phyloP scores from a whole-genome alignment of 2,797 vertebrate species.

The Spondyliosoma cantharus region DNA sequence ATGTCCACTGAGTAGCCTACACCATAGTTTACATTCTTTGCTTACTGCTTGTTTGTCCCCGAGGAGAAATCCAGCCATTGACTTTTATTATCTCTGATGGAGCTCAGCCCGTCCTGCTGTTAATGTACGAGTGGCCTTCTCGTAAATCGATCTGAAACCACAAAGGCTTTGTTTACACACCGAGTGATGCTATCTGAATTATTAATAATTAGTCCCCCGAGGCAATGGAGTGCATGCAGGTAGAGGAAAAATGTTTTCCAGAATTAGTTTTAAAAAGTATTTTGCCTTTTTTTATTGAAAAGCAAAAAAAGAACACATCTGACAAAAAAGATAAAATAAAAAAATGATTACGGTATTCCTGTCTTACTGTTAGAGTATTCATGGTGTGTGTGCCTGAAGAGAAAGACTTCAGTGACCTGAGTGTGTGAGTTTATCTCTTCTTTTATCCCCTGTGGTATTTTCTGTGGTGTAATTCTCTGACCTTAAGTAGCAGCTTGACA shows the following conservation, averaged over 20 bases:
- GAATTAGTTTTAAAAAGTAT: neutral
- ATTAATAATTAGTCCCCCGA: slow-evolving; percentile 54
- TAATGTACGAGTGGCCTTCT: slow-evolving; percentile 48
- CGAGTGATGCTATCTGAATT: slow-evolving; percentile 68
- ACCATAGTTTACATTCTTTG: slow-evolving; percentile 59
- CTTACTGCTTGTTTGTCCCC: slow-evolving; percentile 68
- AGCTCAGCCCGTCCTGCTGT: slow-evolving; percentile 56
- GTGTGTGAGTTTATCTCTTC: neutral
- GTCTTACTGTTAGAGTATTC: neutral
- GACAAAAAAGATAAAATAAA: slow-evolving; percentile 3
- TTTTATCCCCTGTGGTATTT: slow-evolving; percentile 7
- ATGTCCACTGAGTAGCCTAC: slow-evolving; percentile 48
- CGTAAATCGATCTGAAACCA: slow-evolving; percentile 67
- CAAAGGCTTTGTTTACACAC: slow-evolving; percentile 75
- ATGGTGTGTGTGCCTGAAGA: neutral
- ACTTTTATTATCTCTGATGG: slow-evolving; percentile 65
- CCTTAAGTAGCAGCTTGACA: neutral
- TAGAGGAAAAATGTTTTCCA: neutral
- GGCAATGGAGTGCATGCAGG: neutral
- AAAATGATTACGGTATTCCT: neutral
- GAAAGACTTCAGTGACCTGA: neutral
- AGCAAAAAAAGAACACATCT: neutral
- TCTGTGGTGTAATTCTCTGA: neutral
- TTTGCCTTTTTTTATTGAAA: neutral
- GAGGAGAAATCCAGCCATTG: slow-evolving; percentile 66